Percentiles rank a stretch among this genome's conserved stretches.
Evolutionary conservation across 1,140 invertebrate genomes (phyloP).

Genomic region (Calephelis nemesis): DNA sequence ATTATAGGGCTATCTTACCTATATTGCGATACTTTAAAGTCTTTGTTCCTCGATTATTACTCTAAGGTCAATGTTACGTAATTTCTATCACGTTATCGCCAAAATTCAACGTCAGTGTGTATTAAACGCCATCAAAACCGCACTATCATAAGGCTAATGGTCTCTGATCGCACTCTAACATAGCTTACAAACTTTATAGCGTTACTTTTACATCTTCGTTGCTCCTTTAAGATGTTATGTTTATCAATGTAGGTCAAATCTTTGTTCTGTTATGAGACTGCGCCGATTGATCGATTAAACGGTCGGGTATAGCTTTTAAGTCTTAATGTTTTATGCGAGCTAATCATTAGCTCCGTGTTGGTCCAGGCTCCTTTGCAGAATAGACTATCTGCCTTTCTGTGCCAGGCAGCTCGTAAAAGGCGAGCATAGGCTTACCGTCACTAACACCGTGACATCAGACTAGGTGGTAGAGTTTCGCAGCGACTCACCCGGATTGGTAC

Average conservation of each 20-base stretch:
- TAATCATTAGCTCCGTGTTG: neutral
- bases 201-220: constrained; percentile 25
- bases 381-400: neutral
- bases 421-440: too few species aligned
- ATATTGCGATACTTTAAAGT: constrained; percentile 32
- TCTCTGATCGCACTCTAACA: constrained; percentile 41
- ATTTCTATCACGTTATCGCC: neutral
- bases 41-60: too few species aligned
- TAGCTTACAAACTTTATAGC: constrained; percentile 58
- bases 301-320: constrained; percentile 28
- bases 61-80: neutral
- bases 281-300: constrained; percentile 37
- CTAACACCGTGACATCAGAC: too few species aligned
- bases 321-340: constrained; percentile 16
- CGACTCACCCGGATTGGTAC: too few species aligned
- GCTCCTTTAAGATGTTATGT: constrained; percentile 22
- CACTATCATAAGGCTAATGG: constrained; percentile 66
- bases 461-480: too few species aligned
- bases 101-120: constrained; percentile 35
- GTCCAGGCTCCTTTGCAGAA: neutral
- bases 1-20: constrained; percentile 63
- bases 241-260: constrained; percentile 36
- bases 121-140: constrained; percentile 47
- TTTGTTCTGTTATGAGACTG: constrained; percentile 34
- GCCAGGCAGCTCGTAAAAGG: too few species aligned